phyloP scores from a whole-genome alignment of 2,797 vertebrate species.

The Sorex maritimensis region DNA sequence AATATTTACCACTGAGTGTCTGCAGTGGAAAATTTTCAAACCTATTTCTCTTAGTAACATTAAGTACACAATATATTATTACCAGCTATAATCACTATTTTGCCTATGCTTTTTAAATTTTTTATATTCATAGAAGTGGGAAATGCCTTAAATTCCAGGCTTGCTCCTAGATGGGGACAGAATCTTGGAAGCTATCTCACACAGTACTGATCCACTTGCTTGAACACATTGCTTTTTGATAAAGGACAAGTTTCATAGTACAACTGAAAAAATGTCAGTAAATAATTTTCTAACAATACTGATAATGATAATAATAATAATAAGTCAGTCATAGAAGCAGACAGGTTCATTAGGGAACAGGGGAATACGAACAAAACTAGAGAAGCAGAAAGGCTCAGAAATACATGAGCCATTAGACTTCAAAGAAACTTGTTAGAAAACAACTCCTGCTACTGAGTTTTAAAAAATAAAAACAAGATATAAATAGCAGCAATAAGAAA shows the following conservation, averaged over 20 bases:
- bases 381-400: background rate
- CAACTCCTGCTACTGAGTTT: background rate
- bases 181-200: too few relatives aligned
- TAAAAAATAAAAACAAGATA: constrained; percentile 2
- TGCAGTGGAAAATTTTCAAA: background rate
- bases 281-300: background rate
- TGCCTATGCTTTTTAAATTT: constrained; percentile 19
- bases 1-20: background rate
- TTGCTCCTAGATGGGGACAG: background rate
- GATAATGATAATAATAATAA: too few relatives aligned
- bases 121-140: background rate
- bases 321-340: too few relatives aligned
- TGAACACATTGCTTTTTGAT: background rate
- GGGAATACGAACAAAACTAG: background rate
- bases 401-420: constrained; percentile 1
- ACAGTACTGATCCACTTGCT: background rate
- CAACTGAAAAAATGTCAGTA: background rate
- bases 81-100: background rate
- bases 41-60: background rate
- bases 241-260: background rate
- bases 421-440: background rate
- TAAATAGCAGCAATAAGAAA: background rate
- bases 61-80: background rate
- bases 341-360: background rate
- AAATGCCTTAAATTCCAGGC: background rate